Evolutionary conservation across 2,888 invertebrate genomes (phyloP), one percentile per base, ranked within the genome.

Genomic region (Heteropelma amictum): DNA sequence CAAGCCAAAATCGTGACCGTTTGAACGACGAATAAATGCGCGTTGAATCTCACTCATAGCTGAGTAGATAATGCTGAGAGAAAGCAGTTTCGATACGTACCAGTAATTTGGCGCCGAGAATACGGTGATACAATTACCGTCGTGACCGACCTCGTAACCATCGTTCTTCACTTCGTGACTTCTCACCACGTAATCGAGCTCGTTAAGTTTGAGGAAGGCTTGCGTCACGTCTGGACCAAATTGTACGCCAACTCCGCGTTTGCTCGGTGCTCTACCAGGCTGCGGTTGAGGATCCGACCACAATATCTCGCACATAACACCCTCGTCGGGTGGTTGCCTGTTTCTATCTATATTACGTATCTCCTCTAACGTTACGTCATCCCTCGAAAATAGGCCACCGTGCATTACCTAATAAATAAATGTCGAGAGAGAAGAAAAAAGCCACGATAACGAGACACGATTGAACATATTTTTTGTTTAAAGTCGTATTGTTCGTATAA

Each of bases 61-160:
- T n/a, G n/a, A n/a, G n/a, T n/a, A n/a, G n/a, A n/a, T n/a, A n/a
- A n/a, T n/a, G n/a, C n/a, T n/a, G n/a, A 10, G 33, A 33, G 8
- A 8, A n/a, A 10, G n/a, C 0, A 33, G n/a, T 33, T 33, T 8
- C 30, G 30, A 8, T 30, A 89, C 90, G 89, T 89, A 97, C 97
- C 99, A 99, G 92, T 99, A 99, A 90, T 99, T 99, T 79, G 99
- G 99, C 82, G 99, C 99, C 0, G 98, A 98, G 92, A 99, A 99
- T 53, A 99, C 98, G 8, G 99, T 99, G 87, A 99, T 97, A 89
- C 99, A 99, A 87, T 96, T 96, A 35, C 97, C 98, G 85, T 96
- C 94, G 88, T 99, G 99, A 26, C 96, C 95, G 47, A 97, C 91
- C 90, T 99, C 99, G 87, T 98, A 99, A 0, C 99, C 99, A 68